Conservation (phyloP, 2,888 invertebrate species). For the Philopedon plagiatum region DNA sequence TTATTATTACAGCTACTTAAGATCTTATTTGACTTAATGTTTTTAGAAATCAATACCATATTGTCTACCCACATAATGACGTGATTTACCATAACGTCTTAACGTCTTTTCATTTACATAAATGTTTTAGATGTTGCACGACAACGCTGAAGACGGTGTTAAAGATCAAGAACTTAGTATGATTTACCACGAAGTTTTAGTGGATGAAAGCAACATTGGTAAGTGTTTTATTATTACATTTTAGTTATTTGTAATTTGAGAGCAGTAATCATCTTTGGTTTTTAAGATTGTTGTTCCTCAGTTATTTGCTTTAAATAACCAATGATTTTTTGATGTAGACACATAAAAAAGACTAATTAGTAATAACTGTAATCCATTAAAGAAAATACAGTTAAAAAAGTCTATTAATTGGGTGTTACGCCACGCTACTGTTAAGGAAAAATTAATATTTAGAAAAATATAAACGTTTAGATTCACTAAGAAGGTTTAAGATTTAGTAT, state of each 20-base stretch:
- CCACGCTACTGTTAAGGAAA: too few species aligned
- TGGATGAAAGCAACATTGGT: neutral
- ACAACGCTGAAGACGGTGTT: neutral
- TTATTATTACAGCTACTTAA: neutral
- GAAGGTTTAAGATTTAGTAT: too few species aligned
- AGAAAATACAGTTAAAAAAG: too few species aligned
- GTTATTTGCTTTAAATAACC: neutral
- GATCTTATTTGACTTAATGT: slow-evolving; percentile 21
- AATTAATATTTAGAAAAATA: too few species aligned
- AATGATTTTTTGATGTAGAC: too few species aligned
- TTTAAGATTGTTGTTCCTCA: too few species aligned
- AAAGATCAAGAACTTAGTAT: slow-evolving; percentile 10
- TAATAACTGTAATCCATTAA: too few species aligned
- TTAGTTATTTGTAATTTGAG: neutral
- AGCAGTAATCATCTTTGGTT: too few species aligned
- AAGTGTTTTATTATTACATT: neutral
- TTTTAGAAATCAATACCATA: slow-evolving; percentile 32
- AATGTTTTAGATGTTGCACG: slow-evolving; percentile 35
- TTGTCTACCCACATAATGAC: slow-evolving; percentile 36
- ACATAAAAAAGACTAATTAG: too few species aligned
- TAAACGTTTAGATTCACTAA: too few species aligned
- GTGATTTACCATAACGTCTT: slow-evolving; percentile 39
- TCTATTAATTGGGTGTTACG: too few species aligned
- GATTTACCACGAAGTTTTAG: slow-evolving; percentile 30
- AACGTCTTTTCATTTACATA: slow-evolving; percentile 15